Base-by-base conservation (phyloP, 2,113 vertebrate species). In the Cariama cristata region DNA sequence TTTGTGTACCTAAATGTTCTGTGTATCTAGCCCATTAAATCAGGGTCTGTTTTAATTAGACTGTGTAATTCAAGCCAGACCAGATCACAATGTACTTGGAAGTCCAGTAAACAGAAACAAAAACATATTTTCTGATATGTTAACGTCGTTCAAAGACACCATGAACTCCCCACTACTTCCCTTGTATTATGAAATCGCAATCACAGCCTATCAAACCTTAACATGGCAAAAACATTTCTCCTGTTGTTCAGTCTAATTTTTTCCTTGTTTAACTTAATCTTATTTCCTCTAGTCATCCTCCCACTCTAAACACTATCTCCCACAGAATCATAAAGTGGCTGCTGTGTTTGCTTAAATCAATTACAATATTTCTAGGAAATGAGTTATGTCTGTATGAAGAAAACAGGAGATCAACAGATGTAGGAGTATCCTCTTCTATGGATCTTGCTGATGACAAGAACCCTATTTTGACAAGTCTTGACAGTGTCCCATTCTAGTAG, bases 241-340 rank as follows among this genome's bases (percentile, higher is more conserved):
- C 44, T 81, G 42, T 92, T 77, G 26, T 33, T 96, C 90, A 83
- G 50, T 42, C 50, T 86, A 59, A 88, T 80, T 94, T 97, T 96
- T 93, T 30, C 26, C 52, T 92, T 17, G 4, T 49, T 88, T 94
- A 90, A 84, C 80, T 84, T 95, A 82, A 84, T 95, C 75, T 86
- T 76, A 86, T 92, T 90, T 93, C 75, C 67, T 85, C 40, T 92
- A 88, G 75, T 88, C 72, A 67, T 94, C 94, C 82, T 93, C 94
- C 90, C 55, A 95, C 94, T 90, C 94, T 74, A 94, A 93, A 90
- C 82, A 95, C 26, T 30, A 73, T 74, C 86, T 96, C 86, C 90
- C 68, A 93, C 82, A 80, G 68, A 93, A 84, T 81, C 79, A 92
- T 79, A 71, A 95, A 95, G 88, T 77, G 73, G 68, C 47, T 90